These are phyloP conservation scores for Calidris pugnax DNA, from an alignment of 2,113 vertebrate genomes.

Conservation along the genomic window DNA sequence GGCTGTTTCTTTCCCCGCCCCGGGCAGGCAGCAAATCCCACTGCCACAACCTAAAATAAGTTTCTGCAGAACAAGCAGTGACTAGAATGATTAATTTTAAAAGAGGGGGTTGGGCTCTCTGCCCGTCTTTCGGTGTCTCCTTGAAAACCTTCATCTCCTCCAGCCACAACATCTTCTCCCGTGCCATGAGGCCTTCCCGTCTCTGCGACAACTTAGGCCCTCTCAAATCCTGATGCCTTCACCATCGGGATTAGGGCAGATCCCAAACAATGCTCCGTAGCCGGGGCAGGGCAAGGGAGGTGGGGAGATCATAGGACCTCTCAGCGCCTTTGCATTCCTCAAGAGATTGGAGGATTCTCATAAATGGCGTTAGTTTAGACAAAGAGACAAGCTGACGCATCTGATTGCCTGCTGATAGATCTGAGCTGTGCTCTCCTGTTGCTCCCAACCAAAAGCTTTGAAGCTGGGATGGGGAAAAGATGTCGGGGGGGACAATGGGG, in stretches of 20 bases:
- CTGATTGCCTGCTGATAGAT: background rate
- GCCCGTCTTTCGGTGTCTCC: background rate
- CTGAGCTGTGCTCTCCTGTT: background rate
- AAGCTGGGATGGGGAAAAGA: background rate
- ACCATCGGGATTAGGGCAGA: background rate
- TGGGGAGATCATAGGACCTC: background rate
- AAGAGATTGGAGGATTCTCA: background rate
- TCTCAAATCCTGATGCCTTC: background rate
- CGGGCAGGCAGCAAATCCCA: background rate
- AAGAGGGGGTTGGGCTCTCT: background rate
- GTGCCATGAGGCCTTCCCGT: accelerated
- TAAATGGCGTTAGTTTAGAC: background rate
- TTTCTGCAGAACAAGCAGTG: conserved; percentile 3
- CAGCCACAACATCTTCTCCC: accelerated
- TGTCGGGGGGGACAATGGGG: accelerated
- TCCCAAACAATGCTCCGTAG: background rate
- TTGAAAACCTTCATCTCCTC: background rate
- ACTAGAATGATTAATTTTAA: background rate
- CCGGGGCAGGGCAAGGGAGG: background rate
- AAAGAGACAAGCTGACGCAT: background rate
- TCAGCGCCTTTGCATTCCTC: background rate
- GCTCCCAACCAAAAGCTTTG: background rate
- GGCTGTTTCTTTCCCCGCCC: background rate
- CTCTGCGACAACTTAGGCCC: background rate
- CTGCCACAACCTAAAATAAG: background rate